Evolutionary conservation across 1,140 invertebrate genomes (phyloP), one percentile per base, ranked within the genome.

Genomic region (Lepidurus packardi): DNA sequence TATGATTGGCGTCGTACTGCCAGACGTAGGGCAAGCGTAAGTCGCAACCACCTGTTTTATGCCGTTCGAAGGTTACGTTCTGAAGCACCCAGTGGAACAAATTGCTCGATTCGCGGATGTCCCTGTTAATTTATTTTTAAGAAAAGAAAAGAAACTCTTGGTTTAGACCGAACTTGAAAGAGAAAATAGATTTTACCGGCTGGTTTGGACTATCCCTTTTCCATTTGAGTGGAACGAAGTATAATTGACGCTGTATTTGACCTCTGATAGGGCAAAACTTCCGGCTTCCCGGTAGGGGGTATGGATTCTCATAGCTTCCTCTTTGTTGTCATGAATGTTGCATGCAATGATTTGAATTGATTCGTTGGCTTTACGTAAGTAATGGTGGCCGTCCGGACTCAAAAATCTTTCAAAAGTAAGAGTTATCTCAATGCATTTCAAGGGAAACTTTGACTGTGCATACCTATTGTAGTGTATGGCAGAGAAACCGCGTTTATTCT

Each of bases 1-100:
- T 96, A 81, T 94, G 95, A 83, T 97, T 97, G 84, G 96, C 94
- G 83, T 96, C 93, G 81, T 97, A 96, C 81, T 97, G 91, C 93
- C 94, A 97, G 10, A 97, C 94, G 83, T 97, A 97, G 0, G 96
- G 96, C 13, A 98, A 84, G 0, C 89, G 88, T 1, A 98, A 86
- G 82, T 95, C 90, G 79, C 98, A 91, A 21, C 95, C 96, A 34
- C 93, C 93, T 43, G 88, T 88, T 77, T 86, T 86, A 84, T 98
- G 98, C 81, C 93, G 88, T 82, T 95, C 93, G 47, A 97, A 90
- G 0, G 93, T 92, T 80, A 93, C 94, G 82, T 95, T 94, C 86
- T 94, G 91, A 43, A 98, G 84, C 41, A 94, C 88, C 89, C 97
- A 98, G 83, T 98, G 95, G 85, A 95, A 98, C 0, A 98, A 86